Conservation (phyloP, 2,113 vertebrate genomes). For the Myotis brandtii region DNA sequence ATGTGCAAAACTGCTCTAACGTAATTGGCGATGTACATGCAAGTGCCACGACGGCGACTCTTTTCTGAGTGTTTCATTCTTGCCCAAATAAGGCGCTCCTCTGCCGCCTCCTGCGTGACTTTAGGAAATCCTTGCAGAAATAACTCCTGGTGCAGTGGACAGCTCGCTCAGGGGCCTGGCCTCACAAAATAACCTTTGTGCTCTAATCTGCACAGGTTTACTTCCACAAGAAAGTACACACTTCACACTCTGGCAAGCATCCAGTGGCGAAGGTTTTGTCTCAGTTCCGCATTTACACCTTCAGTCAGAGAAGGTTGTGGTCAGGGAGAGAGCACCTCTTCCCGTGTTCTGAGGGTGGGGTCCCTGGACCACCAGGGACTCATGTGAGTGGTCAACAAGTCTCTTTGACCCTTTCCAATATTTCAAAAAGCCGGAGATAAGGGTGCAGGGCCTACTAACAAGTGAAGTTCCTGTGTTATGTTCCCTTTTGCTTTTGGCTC, state of each 20-base stretch:
- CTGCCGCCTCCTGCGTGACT: neutral
- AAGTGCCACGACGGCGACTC: neutral
- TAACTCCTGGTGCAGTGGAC: neutral
- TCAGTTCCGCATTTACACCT: neutral
- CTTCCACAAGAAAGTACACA: neutral
- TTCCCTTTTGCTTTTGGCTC: neutral
- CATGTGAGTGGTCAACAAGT: neutral
- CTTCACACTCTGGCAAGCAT: neutral
- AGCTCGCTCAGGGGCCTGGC: neutral
- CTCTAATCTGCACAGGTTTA: neutral
- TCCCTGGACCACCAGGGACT: neutral
- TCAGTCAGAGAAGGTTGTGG: neutral
- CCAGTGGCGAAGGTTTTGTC: neutral
- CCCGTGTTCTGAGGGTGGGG: neutral
- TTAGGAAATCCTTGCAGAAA: neutral
- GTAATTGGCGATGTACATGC: neutral
- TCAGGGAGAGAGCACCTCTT: neutral
- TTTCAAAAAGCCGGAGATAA: neutral
- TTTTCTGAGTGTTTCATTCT: neutral
- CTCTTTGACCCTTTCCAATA: neutral
- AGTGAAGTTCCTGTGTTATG: neutral
- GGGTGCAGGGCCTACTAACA: neutral
- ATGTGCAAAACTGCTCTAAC: neutral
- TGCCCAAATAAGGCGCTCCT: neutral
- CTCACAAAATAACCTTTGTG: neutral